phyloP scores from a whole-genome alignment of 1,140 invertebrate genomes.

The Lepidurus couesii region DNA sequence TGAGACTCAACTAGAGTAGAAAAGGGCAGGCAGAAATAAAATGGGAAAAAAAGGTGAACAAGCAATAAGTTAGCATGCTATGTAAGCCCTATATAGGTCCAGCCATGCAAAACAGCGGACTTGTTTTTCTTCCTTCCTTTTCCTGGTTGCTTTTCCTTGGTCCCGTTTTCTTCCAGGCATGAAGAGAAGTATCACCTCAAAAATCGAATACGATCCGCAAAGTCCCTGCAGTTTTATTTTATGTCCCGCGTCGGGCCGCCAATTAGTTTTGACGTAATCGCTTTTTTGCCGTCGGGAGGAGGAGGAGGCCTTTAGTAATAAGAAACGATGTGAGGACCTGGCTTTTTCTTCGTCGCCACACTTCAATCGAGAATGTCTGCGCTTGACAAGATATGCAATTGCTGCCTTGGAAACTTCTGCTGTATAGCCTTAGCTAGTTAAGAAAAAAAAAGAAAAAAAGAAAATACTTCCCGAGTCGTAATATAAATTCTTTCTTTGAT shows the following conservation, averaged over 20 bases:
- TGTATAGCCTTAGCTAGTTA: too few relatives aligned
- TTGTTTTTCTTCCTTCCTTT: background rate
- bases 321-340: background rate
- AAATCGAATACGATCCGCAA: background rate
- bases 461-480: background rate
- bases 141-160: background rate
- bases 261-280: background rate
- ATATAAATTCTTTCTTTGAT: background rate
- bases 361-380: background rate
- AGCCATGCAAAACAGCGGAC: background rate
- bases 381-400: slow-evolving; percentile 16
- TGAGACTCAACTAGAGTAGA: background rate
- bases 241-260: background rate
- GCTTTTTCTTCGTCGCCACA: background rate
- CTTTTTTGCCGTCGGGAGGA: background rate
- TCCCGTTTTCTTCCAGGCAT: background rate
- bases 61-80: background rate
- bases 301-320: background rate
- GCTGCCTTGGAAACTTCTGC: background rate
- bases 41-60: background rate
- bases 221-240: background rate
- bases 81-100: background rate
- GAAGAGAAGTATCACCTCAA: background rate
- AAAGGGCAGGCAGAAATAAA: background rate
- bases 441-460: too few relatives aligned